phyloP scores from a whole-genome alignment of 2,888 invertebrate genomes.

The Globia sparganii region DNA sequence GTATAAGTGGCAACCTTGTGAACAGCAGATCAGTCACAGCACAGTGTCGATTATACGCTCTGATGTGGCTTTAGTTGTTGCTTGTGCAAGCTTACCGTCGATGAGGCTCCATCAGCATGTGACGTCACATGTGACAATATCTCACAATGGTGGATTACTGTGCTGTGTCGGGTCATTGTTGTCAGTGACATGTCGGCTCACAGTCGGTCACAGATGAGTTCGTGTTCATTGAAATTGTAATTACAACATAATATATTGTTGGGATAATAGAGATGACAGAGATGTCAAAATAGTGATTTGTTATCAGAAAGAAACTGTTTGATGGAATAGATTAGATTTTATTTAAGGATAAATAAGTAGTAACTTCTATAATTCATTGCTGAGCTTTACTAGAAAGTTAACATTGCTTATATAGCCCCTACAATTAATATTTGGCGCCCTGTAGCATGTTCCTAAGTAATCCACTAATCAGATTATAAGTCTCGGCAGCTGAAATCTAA shows the following conservation, averaged over 20 bases:
- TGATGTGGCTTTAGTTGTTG: conserved; percentile 37
- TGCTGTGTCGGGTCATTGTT: conserved; percentile 7
- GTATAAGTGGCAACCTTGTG: conserved; percentile 29
- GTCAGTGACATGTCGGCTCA: conserved; percentile 2
- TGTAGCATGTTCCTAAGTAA: conserved; percentile 4
- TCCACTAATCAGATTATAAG: not conserved
- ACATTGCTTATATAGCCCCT: not conserved
- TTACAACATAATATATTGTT: not conserved
- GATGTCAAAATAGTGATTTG: not conserved
- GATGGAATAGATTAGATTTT: not conserved
- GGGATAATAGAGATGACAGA: not conserved
- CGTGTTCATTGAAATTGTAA: conserved; percentile 24
- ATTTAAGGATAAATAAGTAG: not conserved
- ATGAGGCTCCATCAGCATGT: conserved; percentile 33
- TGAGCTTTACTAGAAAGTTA: not conserved
- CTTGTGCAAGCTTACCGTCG: conserved; percentile 42
- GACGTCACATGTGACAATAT: conserved; percentile 35
- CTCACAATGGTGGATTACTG: not conserved
- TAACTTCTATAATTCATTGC: not conserved
- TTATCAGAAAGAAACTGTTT: not conserved
- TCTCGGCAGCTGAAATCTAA: conserved; percentile 9
- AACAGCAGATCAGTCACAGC: conserved; percentile 27
- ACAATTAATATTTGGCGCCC: not conserved
- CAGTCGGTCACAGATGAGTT: conserved; percentile 13
- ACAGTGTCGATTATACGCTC: conserved; percentile 28